Evolutionary conservation across 2,113 vertebrate genomes (phyloP).

Genomic region (Bothrops jararaca): DNA sequence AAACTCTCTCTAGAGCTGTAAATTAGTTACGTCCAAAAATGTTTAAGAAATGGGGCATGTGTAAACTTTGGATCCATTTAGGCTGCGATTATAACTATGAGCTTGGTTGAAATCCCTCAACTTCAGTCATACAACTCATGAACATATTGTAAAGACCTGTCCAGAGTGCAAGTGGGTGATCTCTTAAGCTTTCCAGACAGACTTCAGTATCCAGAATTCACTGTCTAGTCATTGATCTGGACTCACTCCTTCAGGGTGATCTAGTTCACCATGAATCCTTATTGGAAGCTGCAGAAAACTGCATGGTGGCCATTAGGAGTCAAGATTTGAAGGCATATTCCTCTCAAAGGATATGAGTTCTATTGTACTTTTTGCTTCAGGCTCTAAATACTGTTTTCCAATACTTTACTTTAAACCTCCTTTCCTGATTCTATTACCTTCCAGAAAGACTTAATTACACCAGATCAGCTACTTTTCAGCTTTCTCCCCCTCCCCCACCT

Average conservation of each 20-base stretch:
- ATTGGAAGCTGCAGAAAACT: neutral
- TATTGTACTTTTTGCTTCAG: neutral
- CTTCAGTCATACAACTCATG: neutral
- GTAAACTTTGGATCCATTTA: neutral
- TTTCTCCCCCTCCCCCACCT: neutral
- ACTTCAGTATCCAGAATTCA: neutral
- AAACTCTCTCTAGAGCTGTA: neutral
- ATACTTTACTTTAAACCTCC: neutral
- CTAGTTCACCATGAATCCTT: neutral
- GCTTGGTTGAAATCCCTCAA: neutral
- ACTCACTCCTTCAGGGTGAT: neutral
- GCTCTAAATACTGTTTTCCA: neutral
- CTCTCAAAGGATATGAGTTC: neutral
- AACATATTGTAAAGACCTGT: neutral
- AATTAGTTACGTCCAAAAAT: neutral
- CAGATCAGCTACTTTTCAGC: slow-evolving; percentile 1
- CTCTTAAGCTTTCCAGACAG: neutral
- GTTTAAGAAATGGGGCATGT: neutral
- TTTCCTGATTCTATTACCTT: neutral
- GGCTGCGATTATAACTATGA: neutral
- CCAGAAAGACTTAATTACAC: slow-evolving; percentile 1
- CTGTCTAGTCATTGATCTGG: neutral
- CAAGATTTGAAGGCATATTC: neutral
- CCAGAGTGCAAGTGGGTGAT: neutral
- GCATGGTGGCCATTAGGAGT: neutral